These are phyloP conservation scores for Mirounga angustirostris DNA, from an alignment of 2,113 vertebrate species.

Conservation along the genomic window DNA sequence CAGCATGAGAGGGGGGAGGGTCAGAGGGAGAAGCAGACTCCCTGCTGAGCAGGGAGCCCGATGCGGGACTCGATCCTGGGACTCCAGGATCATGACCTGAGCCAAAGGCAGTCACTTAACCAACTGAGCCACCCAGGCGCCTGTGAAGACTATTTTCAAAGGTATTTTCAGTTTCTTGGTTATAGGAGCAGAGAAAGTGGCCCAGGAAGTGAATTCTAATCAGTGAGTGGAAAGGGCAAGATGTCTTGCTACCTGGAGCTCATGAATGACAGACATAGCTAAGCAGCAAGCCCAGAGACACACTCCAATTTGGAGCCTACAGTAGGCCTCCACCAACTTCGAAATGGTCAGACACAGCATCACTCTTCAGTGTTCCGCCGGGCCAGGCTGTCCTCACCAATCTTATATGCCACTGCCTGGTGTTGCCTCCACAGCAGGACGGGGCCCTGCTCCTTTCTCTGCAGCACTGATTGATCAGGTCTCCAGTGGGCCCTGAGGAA, in stretches of 20 bases:
- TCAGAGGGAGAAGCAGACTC: too few relatives aligned
- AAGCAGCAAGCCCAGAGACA: not conserved
- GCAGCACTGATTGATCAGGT: slow-evolving; percentile 86
- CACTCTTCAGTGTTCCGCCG: slow-evolving; percentile 61
- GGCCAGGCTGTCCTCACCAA: slow-evolving; percentile 80
- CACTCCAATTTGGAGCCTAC: not conserved
- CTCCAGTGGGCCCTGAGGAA: slow-evolving; percentile 86
- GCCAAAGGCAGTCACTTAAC: too few relatives aligned
- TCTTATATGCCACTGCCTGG: slow-evolving; percentile 84
- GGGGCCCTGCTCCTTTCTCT: slow-evolving; percentile 83
- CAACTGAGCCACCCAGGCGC: too few relatives aligned
- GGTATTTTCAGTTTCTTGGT: not conserved
- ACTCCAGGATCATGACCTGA: too few relatives aligned
- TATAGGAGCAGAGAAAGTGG: not conserved
- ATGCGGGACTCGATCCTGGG: too few relatives aligned
- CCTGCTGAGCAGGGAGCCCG: too few relatives aligned
- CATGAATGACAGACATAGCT: not conserved
- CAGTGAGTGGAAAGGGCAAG: not conserved
- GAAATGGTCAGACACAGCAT: slow-evolving; percentile 66
- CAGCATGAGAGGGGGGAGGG: too few relatives aligned
- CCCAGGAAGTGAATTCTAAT: not conserved
- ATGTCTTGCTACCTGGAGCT: not conserved
- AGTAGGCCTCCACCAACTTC: not conserved
- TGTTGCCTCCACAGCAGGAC: slow-evolving; percentile 84
- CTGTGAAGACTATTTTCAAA: not conserved